Evolutionary conservation across 2,797 vertebrate species (phyloP), one percentile per base, ranked within the genome.

Genomic region (Cetoscarus ocellatus): DNA sequence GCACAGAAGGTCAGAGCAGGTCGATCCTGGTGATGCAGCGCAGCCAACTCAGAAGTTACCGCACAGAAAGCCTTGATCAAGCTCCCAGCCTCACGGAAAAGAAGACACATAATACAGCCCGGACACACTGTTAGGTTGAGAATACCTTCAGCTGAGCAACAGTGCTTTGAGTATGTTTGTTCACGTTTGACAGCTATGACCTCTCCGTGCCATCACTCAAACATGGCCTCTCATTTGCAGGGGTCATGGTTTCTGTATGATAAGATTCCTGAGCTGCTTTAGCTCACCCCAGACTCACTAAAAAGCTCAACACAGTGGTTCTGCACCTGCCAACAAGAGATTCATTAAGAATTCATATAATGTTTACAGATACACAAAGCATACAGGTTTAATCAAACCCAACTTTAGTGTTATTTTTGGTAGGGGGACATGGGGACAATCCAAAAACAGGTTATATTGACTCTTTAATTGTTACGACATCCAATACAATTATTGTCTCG

Each of bases 401-500:
- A 91, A 86, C 82, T 93, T 93, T 89, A 92, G 92, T 91, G 86
- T 84, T 84, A 55, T 83, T 85, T 84, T 86, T 88, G 83, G 83
- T 87, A 73, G 77, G 84, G 86, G 83, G 75, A 74, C 55, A 67
- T 63, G 79, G 82, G 91, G 65, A 87, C 82, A 86, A 90, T 91
- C 76, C 87, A 92, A 84, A 51, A 93, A 93, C 88, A 91, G 90
- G 76, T 93, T 92, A 90, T 92, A 93, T 83, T 75, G 86, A 94
- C 91, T 91, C 87, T 94, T 94, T 94, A 93, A 94, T 94, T 84
- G 86, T 91, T 88, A 92, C 87, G 90, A 94, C 93, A 93, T 93
- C 94, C 92, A 94, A 94, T 94, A 95, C 93, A 94, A 92, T 94
- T 94, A 90, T 93, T 91, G 92, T 94, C 88, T 91, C 94, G 92